A percentile compares a stretch with the other conserved stretches of the same genome.
phyloP scores from a whole-genome alignment of 2,113 vertebrate species.

The Passer domesticus region DNA sequence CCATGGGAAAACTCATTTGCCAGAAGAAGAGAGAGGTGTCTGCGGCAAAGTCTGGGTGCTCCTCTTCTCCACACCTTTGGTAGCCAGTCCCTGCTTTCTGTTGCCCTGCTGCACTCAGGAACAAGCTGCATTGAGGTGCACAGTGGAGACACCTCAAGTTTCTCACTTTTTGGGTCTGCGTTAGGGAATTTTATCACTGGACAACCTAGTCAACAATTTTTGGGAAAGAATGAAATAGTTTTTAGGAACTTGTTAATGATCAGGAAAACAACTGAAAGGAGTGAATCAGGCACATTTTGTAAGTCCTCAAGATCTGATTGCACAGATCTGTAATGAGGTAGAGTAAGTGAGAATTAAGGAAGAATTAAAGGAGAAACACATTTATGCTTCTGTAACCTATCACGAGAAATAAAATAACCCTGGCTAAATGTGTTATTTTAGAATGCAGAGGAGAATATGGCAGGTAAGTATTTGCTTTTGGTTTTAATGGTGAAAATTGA shows the following conservation, averaged over 20 bases:
- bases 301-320: neutral
- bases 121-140: neutral
- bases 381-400: neutral
- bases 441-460: neutral
- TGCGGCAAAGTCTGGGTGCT: neutral
- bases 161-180: neutral
- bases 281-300: neutral
- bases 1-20: neutral
- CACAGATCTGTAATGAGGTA: neutral
- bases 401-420: neutral
- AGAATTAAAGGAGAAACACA: neutral
- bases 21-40: neutral
- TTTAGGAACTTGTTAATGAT: neutral
- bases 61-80: neutral
- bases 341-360: neutral
- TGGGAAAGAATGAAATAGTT: neutral
- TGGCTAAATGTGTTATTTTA: neutral
- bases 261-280: neutral
- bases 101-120: neutral
- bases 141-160: neutral
- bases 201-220: neutral
- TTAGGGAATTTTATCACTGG: neutral
- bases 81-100: neutral
- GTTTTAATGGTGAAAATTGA: neutral
- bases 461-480: neutral